phyloP scores from a whole-genome alignment of 2,113 vertebrate species.

The Gallinago media region DNA sequence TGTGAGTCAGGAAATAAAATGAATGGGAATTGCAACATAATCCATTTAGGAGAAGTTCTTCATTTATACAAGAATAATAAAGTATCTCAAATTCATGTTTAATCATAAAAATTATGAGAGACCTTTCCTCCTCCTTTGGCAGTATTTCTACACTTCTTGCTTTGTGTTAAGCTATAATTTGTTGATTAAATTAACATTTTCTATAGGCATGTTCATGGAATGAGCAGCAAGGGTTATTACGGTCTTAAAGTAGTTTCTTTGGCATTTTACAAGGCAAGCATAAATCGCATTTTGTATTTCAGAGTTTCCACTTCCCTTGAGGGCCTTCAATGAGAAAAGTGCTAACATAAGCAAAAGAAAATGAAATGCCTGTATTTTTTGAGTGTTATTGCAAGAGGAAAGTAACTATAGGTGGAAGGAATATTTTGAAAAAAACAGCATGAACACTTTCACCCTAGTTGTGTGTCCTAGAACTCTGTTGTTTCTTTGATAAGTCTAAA shows the following conservation, averaged over 20 bases:
- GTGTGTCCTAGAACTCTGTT: neutral
- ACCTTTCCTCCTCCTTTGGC: conserved; percentile 6
- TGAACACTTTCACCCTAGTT: neutral
- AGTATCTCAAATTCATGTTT: conserved; percentile 31
- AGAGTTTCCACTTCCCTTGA: conserved; percentile 43
- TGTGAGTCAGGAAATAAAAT: conserved; percentile 49
- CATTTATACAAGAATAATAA: conserved; percentile 57
- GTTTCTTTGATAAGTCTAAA: neutral
- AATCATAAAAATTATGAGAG: conserved; percentile 25
- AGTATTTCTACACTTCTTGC: neutral
- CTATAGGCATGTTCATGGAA: conserved; percentile 37
- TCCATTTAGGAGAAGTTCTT: conserved; percentile 40
- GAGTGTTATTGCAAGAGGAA: neutral
- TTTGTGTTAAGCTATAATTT: conserved; percentile 57
- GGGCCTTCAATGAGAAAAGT: conserved; percentile 51
- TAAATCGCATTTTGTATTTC: conserved; percentile 45
- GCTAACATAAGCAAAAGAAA: conserved; percentile 58
- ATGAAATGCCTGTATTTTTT: neutral
- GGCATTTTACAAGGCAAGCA: conserved; percentile 65
- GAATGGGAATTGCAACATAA: conserved; percentile 4
- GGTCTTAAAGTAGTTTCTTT: conserved; percentile 52
- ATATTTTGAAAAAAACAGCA: neutral
- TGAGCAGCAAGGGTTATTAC: conserved; percentile 55
- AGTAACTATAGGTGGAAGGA: neutral
- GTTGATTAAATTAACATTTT: conserved; percentile 71